Evolutionary conservation across 2,888 invertebrate genomes (phyloP), one percentile per base, ranked within the genome.

Genomic region (Tanytarsus gracilentus): DNA sequence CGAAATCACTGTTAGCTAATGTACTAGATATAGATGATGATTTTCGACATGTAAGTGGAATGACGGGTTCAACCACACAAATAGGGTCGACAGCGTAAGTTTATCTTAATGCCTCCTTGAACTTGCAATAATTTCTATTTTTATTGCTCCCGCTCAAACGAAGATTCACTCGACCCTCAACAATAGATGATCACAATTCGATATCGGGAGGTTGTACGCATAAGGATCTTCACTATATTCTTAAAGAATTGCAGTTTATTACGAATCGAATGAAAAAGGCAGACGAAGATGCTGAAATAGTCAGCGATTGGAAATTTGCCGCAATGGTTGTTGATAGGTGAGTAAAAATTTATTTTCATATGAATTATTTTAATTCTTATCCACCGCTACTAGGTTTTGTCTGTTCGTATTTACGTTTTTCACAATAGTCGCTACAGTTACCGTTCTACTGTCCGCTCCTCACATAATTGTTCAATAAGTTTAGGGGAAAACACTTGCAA

Each of bases 271-370:
- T 96, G 88, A 87, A 88, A 74, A 91, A 93, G 74, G 88, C 93
- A 61, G 96, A 97, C 71, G 91, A 93, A 69, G 92, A 93, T 71
- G 86, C 88, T 62, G 94, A 95, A 72, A 80, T 91, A 66, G 92
- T 92, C 68, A 92, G 88, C 76, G 96, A 97, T 75, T 96, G 96
- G 96, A 95, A 94, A 75, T 97, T 96, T 74, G 96, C 96, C 62
- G 96, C 95, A 65, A 94, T 96, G 92, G 96, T 96, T 72, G 93
- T 97, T 72, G 96, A 97, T 78, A 86, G 92, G 80, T 84, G 18
- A 51, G 40, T 11, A 16, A 39, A 39, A 39, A 33, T 21, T 16
- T 21, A 7, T 8, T 7, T 44, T 16, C 2, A 2, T 11, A 16
- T 21, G 2, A 40, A 40, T 21, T 23, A 6, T 50, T 33, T 44